A percentile compares a stretch with the other conserved stretches of the same genome.
These are phyloP conservation scores for Esox lucius DNA, from an alignment of 2,797 vertebrate genomes.

Conservation along the genomic window DNA sequence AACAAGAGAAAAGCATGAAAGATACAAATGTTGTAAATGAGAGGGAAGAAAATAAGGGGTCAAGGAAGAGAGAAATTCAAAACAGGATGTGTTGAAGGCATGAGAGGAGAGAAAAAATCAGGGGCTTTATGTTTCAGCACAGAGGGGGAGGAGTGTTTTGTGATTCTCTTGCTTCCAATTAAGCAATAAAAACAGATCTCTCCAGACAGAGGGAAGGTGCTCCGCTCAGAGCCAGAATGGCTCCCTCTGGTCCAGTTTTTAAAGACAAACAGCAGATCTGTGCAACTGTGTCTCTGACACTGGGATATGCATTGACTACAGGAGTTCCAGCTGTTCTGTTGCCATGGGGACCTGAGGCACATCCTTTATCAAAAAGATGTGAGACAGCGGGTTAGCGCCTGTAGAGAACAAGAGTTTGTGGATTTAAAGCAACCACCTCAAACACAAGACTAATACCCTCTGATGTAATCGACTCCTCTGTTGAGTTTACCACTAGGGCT, in stretches of 20 bases:
- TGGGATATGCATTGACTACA: constrained; percentile 48
- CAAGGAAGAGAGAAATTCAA: background rate
- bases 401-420: background rate
- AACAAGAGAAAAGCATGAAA: background rate
- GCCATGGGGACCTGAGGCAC: constrained; percentile 40
- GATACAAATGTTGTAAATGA: background rate
- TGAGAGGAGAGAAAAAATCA: constrained; percentile 34
- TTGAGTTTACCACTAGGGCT: constrained; percentile 11
- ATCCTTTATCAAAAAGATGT: constrained; percentile 47
- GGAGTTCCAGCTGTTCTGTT: constrained; percentile 56
- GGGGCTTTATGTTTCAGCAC: constrained; percentile 57
- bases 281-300: constrained; percentile 37
- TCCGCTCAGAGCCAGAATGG: constrained; percentile 63
- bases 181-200: constrained; percentile 61
- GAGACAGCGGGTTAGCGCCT: constrained; percentile 13
- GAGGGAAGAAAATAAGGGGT: background rate
- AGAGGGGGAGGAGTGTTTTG: constrained; percentile 42
- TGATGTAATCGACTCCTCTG: background rate
- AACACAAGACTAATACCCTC: constrained; percentile 2
- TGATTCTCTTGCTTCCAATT: constrained; percentile 68
- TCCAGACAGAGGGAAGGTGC: constrained; percentile 47
- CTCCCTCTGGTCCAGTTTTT: constrained; percentile 72
- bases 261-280: constrained; percentile 64
- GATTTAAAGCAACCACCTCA: background rate
- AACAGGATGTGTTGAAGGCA: constrained; percentile 20